phyloP scores from a whole-genome alignment of 2,797 vertebrate genomes.

The Craterocephalus amniculus region DNA sequence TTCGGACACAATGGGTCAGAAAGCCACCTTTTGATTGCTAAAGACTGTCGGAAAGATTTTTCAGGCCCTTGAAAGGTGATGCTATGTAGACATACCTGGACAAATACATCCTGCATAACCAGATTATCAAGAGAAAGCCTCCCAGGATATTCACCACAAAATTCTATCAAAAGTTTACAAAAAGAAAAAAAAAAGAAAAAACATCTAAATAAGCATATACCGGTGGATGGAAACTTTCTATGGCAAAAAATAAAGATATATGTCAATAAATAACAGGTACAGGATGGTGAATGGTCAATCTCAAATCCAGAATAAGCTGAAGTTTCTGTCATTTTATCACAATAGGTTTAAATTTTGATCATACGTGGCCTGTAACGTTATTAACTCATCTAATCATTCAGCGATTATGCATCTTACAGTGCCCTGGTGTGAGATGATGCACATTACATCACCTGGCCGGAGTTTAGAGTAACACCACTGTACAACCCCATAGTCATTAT shows the following conservation, averaged over 20 bases:
- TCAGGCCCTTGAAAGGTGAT: background rate
- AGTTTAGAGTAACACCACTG: background rate
- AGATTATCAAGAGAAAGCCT: background rate
- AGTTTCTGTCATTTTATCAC: background rate
- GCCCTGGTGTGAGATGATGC: background rate
- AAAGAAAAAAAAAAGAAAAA: too few species aligned
- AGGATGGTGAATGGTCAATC: background rate
- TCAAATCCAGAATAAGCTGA: background rate
- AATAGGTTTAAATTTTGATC: too few species aligned
- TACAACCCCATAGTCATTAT: background rate
- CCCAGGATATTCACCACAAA: background rate
- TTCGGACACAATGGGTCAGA: background rate
- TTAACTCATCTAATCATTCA: too few species aligned
- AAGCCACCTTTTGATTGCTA: too few species aligned
- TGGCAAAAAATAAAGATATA: background rate
- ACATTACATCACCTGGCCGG: background rate
- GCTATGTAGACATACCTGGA: background rate
- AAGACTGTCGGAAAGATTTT: background rate
- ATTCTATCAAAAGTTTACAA: background rate
- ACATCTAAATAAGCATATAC: too few species aligned
- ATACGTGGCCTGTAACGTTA: too few species aligned
- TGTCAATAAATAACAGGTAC: background rate
- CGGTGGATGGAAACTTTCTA: background rate
- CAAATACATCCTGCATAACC: background rate
- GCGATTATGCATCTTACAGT: background rate